A percentile compares a stretch with the other conserved stretches of the same genome.
These are phyloP conservation scores for Maniola hyperantus DNA, from an alignment of 2,888 invertebrate species.

Conservation along the genomic window DNA sequence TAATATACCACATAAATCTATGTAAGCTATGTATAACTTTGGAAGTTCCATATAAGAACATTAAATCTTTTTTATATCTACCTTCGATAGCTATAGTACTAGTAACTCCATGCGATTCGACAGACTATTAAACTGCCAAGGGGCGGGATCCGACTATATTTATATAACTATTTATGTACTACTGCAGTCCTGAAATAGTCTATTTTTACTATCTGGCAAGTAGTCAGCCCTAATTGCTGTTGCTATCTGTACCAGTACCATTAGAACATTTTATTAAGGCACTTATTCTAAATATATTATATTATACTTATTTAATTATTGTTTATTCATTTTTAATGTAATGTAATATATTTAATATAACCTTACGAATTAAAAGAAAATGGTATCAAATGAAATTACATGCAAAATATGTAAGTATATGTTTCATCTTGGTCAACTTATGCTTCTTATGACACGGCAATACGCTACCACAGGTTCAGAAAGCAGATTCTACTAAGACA, in stretches of 20 bases:
- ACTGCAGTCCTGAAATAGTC: slow-evolving; percentile 30
- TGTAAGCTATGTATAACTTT: no score
- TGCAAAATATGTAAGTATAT: no score
- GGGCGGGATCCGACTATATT: slow-evolving; percentile 33
- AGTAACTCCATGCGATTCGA: slow-evolving; percentile 26
- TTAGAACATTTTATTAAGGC: neutral
- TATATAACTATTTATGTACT: slow-evolving; percentile 37
- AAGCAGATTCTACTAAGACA: no score
- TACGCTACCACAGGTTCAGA: no score
- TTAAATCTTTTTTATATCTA: slow-evolving; percentile 7
- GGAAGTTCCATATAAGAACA: neutral
- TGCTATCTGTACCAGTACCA: slow-evolving; percentile 9
- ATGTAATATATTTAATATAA: no score
- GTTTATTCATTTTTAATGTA: no score
- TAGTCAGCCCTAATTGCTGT: slow-evolving; percentile 14
- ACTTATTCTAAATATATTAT: neutral
- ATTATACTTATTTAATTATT: neutral
- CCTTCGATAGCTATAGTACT: slow-evolving; percentile 9
- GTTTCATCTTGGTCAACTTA: no score
- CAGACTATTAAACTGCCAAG: slow-evolving; percentile 33
- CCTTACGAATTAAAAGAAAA: no score
- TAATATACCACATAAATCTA: no score
- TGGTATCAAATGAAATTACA: no score
- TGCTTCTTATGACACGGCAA: no score
- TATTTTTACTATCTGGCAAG: slow-evolving; percentile 31